Conservation (phyloP, 1,140 invertebrate genomes). For the Drepana arcuata region DNA sequence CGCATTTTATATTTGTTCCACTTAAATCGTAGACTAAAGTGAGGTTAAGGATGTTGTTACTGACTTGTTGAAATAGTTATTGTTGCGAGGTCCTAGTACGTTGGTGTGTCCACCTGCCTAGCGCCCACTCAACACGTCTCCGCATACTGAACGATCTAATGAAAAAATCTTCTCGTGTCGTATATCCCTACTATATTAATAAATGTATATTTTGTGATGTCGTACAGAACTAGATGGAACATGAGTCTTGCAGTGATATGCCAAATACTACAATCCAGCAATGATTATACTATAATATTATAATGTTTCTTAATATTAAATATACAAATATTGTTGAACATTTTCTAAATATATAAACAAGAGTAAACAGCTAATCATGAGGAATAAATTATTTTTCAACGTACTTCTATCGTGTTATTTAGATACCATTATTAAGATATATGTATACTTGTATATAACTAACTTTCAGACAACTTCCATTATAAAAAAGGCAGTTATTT, state of each 20-base stretch:
- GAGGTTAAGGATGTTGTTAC: conserved; percentile 53
- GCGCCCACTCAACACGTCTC: too few relatives aligned
- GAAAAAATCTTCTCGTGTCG: too few relatives aligned
- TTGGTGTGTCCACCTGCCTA: conserved; percentile 37
- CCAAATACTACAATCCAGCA: conserved; percentile 63
- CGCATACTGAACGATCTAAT: too few relatives aligned
- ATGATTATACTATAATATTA: conserved; percentile 59
- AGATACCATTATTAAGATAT: conserved; percentile 5
- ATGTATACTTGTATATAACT: too few relatives aligned
- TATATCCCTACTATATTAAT: conserved; percentile 1
- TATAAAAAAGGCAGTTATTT: too few relatives aligned
- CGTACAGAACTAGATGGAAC: too few relatives aligned
- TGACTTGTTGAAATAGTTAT: conserved; percentile 42
- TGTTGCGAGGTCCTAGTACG: conserved; percentile 39
- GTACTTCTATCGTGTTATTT: conserved; percentile 49
- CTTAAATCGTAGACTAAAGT: conserved; percentile 39
- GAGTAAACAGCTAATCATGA: conserved; percentile 66
- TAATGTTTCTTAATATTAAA: conserved; percentile 60
- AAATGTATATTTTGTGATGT: conserved; percentile 27
- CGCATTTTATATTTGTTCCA: conserved; percentile 63
- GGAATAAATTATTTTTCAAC: conserved; percentile 72
- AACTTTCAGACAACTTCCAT: too few relatives aligned
- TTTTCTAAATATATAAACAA: conserved; percentile 69
- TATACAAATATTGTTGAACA: conserved; percentile 70
- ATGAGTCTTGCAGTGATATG: conserved; percentile 62